These are phyloP conservation scores for Pangasius mekongensis DNA, from an alignment of 2,797 vertebrate species.

Conservation along the genomic window DNA sequence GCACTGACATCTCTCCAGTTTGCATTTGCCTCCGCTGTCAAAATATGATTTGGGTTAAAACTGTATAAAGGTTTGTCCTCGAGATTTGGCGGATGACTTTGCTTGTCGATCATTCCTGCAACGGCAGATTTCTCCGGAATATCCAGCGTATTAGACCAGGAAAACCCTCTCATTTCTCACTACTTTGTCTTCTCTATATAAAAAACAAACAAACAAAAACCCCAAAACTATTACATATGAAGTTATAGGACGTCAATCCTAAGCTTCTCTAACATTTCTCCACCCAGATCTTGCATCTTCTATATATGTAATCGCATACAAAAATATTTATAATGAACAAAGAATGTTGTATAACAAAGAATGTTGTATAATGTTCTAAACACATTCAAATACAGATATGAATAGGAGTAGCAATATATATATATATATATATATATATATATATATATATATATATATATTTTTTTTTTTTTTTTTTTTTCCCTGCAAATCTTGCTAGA, in stretches of 20 bases:
- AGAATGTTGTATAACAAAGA: neutral
- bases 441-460: too few relatives aligned
- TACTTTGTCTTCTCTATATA: neutral
- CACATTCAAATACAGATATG: neutral
- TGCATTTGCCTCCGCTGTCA: constrained; percentile 48
- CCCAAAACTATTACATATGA: neutral
- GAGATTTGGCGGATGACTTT: constrained; percentile 21
- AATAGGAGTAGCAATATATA: neutral
- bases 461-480: too few relatives aligned
- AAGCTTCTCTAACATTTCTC: neutral
- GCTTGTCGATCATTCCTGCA: constrained; percentile 15
- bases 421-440: too few relatives aligned
- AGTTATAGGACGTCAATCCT: neutral
- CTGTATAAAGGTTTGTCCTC: constrained; percentile 35
- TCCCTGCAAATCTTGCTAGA: neutral
- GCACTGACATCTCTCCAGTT: constrained; percentile 52
- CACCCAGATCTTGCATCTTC: neutral
- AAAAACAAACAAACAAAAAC: neutral
- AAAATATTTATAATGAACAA: neutral
- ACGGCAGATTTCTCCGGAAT: neutral
- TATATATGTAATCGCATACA: neutral
- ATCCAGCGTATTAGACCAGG: neutral
- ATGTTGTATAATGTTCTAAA: too few relatives aligned
- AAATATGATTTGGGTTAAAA: constrained; percentile 47
- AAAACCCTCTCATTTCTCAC: neutral